phyloP scores from a whole-genome alignment of 53 echinoderm and acorn worm genomes.

The Glandiceps talaboti region DNA sequence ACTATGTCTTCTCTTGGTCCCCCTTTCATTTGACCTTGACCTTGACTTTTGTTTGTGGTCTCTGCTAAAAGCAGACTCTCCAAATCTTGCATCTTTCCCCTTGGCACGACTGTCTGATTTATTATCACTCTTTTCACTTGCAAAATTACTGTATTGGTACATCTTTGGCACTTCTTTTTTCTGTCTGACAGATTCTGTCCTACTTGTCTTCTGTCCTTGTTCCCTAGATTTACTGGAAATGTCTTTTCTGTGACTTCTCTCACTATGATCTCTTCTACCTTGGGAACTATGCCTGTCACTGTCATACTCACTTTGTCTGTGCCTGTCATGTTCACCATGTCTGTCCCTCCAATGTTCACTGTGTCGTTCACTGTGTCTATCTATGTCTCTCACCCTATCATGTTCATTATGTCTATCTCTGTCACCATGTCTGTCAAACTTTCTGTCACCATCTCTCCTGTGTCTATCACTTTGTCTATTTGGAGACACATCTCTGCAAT shows the following conservation, averaged over 20 bases:
- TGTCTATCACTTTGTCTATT: no score
- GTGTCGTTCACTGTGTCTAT: conserved; percentile 5
- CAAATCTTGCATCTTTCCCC: no score
- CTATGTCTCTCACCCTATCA: conserved; percentile 11
- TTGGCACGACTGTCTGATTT: no score
- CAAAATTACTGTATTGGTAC: neutral
- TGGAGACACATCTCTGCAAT: no score
- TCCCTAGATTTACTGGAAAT: conserved; percentile 1
- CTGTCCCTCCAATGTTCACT: conserved; percentile 17
- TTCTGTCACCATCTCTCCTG: neutral
- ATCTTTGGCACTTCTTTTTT: conserved; percentile 5
- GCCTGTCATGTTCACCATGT: conserved; percentile 12
- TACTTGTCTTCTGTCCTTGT: neutral
- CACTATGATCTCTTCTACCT: neutral
- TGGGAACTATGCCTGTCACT: neutral
- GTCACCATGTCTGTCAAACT: conserved; percentile 10
- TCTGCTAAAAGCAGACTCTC: no score
- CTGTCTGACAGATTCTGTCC: conserved; percentile 5
- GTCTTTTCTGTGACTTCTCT: conserved; percentile 2
- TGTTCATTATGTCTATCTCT: conserved; percentile 4
- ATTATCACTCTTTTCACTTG: no score
- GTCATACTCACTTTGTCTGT: neutral
- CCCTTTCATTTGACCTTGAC: neutral
- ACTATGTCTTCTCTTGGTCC: neutral
- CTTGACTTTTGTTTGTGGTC: no score